These are phyloP conservation scores for Cyanoliseus patagonus DNA, from an alignment of 2,113 vertebrate genomes.

Conservation along the genomic window DNA sequence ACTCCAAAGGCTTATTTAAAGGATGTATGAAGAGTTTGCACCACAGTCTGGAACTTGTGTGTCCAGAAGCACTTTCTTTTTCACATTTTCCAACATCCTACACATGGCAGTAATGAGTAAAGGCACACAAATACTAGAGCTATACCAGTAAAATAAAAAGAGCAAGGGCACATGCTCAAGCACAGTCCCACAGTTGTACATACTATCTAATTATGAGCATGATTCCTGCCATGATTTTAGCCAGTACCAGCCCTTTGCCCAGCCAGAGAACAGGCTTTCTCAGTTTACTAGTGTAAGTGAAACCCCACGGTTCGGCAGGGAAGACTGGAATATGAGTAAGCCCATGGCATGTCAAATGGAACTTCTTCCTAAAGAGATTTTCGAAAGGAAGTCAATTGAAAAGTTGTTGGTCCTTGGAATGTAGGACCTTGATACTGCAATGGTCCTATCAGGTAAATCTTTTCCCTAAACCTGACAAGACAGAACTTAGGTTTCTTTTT, in stretches of 20 bases:
- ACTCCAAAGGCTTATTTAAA: neutral
- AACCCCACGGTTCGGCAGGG: neutral
- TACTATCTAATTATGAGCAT: neutral
- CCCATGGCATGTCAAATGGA: neutral
- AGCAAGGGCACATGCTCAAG: neutral
- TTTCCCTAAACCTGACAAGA: neutral
- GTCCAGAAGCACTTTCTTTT: neutral
- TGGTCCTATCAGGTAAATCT: neutral
- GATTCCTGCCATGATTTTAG: neutral
- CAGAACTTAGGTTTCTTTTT: neutral
- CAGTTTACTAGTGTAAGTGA: neutral
- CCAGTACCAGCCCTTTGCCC: neutral
- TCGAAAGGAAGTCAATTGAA: neutral
- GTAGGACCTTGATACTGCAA: neutral
- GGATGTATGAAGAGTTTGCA: neutral
- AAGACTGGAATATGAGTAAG: neutral
- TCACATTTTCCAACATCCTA: neutral
- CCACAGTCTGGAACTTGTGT: neutral
- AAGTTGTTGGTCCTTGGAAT: neutral
- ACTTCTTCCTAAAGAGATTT: neutral
- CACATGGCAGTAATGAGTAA: neutral
- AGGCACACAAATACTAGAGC: neutral
- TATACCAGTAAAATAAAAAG: neutral
- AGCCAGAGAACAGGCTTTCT: conserved; percentile 1
- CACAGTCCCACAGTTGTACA: neutral